These are phyloP conservation scores for Drosophila paranaensis DNA, from an alignment of 2,888 invertebrate genomes.

Conservation along the genomic window DNA sequence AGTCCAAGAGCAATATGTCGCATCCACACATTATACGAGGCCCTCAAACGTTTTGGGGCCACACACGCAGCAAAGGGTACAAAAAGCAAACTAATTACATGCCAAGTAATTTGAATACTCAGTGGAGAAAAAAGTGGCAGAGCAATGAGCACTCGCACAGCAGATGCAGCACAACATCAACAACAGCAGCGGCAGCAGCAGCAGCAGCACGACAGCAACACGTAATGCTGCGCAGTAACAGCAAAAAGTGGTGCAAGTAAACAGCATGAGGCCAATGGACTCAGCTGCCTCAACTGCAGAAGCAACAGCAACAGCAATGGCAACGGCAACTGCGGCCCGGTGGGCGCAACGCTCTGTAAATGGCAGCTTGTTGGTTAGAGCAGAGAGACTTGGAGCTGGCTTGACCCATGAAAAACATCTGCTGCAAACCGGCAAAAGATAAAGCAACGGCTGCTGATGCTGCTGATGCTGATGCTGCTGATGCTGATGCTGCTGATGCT, in stretches of 20 bases:
- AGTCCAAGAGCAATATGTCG: slow-evolving; percentile 35
- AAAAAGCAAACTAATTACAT: slow-evolving; percentile 77
- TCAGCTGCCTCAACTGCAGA: slow-evolving; percentile 36
- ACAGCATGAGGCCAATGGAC: slow-evolving; percentile 80
- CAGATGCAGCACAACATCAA: slow-evolving; percentile 26
- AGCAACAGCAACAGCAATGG: not conserved
- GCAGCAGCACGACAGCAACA: slow-evolving; percentile 53
- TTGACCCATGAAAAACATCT: slow-evolving; percentile 77
- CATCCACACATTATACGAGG: slow-evolving; percentile 44
- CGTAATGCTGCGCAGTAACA: slow-evolving; percentile 37
- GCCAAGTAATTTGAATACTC: slow-evolving; percentile 77
- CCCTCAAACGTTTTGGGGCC: slow-evolving; percentile 57
- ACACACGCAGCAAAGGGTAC: slow-evolving; percentile 71
- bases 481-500: slow-evolving; percentile 26
- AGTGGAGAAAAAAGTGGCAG: slow-evolving; percentile 50
- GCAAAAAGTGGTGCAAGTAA: slow-evolving; percentile 78
- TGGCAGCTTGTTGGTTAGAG: slow-evolving; percentile 59
- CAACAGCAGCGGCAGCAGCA: slow-evolving; percentile 22
- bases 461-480: slow-evolving; percentile 34
- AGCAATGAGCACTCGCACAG: slow-evolving; percentile 71
- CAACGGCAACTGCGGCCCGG: slow-evolving; percentile 23
- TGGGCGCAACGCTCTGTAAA: slow-evolving; percentile 61
- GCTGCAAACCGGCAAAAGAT: slow-evolving; percentile 56
- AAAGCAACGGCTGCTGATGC: slow-evolving; percentile 36
- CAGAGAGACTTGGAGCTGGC: slow-evolving; percentile 18